These are phyloP conservation scores for Byasa hedistus DNA, from an alignment of 2,888 invertebrate genomes.

Conservation along the genomic window DNA sequence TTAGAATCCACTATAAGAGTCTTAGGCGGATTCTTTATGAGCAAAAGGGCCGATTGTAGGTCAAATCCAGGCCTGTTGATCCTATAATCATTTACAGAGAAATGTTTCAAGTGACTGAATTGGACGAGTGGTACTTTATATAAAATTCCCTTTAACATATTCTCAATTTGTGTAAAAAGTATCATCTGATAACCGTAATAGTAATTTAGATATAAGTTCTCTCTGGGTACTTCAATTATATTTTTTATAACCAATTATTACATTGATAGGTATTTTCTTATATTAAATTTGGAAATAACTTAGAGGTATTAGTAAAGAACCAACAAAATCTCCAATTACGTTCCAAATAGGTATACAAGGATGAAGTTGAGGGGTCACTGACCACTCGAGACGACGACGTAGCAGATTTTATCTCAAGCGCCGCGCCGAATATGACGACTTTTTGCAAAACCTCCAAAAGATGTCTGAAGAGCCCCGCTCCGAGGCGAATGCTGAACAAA, in stretches of 20 bases:
- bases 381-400: slow-evolving; percentile 57
- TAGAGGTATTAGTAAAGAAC: background rate
- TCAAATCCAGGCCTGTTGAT: slow-evolving; percentile 39
- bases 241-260: no score
- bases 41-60: slow-evolving; percentile 52
- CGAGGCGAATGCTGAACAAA: slow-evolving; percentile 57
- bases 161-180: background rate
- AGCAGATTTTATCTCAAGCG: slow-evolving; percentile 58
- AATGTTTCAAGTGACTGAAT: slow-evolving; percentile 34
- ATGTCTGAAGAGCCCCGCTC: slow-evolving; percentile 63
- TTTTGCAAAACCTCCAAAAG: slow-evolving; percentile 61
- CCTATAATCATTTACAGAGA: slow-evolving; percentile 32
- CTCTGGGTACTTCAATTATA: no score
- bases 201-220: background rate
- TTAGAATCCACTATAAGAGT: slow-evolving; percentile 51
- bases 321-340: slow-evolving; percentile 1
- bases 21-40: slow-evolving; percentile 62
- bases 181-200: background rate
- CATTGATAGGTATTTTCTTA: no score
- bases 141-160: slow-evolving; percentile 29
- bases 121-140: slow-evolving; percentile 37
- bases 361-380: slow-evolving; percentile 52
- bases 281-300: background rate
- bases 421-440: slow-evolving; percentile 61
- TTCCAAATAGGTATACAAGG: slow-evolving; percentile 3